Evolutionary conservation across 35 echinoderm and acorn worm species (phyloP).

Genomic region (Patiria miniata): DNA sequence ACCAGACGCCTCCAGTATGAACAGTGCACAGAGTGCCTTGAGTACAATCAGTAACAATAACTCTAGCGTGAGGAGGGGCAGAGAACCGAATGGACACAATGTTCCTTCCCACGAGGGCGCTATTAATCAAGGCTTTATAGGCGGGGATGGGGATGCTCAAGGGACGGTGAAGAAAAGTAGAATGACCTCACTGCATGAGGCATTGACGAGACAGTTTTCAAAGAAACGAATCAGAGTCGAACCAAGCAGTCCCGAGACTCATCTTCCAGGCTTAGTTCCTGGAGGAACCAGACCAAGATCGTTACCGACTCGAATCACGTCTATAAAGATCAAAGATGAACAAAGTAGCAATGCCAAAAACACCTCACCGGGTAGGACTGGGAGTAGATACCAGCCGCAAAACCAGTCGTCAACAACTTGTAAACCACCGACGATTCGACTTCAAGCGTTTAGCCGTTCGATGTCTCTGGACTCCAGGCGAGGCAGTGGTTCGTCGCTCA

Average conservation of each 20-base stretch:
- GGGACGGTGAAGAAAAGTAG: not conserved
- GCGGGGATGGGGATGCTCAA: not conserved
- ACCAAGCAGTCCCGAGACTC: not conserved
- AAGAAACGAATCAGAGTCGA: not conserved
- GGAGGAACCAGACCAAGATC: not conserved
- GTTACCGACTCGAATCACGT: not conserved
- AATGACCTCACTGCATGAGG: slow-evolving; percentile 12
- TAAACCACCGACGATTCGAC: not conserved
- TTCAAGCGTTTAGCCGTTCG: not conserved
- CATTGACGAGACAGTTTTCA: slow-evolving; percentile 3
- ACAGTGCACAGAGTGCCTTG: not conserved
- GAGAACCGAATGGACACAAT: not conserved
- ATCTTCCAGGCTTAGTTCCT: not conserved
- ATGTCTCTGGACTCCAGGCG: not conserved
- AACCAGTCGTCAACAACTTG: not conserved
- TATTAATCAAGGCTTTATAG: not conserved
- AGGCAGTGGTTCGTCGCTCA: not conserved
- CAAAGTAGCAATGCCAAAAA: not conserved
- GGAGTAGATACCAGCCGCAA: not conserved
- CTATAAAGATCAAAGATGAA: not conserved
- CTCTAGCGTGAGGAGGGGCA: slow-evolving; percentile 6
- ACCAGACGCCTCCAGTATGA: not conserved
- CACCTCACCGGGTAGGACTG: not conserved
- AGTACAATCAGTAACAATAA: slow-evolving; percentile 38
- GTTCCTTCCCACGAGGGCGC: not conserved